phyloP scores from a whole-genome alignment of 1,140 invertebrate species.

The Pinna nobilis region DNA sequence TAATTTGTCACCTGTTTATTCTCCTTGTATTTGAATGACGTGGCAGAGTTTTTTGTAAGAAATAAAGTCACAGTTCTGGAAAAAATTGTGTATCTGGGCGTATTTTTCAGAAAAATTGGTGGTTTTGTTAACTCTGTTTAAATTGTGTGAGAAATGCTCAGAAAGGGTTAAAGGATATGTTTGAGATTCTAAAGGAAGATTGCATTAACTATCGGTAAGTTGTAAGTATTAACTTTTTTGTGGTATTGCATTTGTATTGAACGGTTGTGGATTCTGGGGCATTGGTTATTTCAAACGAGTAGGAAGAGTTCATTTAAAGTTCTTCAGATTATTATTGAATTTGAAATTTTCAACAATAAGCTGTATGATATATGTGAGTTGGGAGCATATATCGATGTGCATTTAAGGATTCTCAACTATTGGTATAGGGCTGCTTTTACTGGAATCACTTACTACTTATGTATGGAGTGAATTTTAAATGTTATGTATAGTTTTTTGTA shows the following conservation, averaged over 20 bases:
- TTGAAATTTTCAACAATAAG: background rate
- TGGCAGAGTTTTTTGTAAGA: too few relatives aligned
- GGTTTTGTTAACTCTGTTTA: background rate
- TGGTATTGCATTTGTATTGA: background rate
- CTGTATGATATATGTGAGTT: background rate
- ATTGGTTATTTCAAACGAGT: background rate
- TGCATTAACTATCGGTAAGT: background rate
- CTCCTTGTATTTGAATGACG: too few relatives aligned
- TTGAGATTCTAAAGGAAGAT: background rate
- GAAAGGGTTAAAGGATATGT: background rate
- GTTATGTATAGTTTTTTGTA: too few relatives aligned
- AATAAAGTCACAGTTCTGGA: background rate
- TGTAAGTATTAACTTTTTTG: background rate
- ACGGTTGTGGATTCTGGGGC: background rate
- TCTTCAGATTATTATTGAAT: conserved; percentile 15
- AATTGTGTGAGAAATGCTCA: background rate
- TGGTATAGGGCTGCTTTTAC: background rate
- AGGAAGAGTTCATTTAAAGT: background rate
- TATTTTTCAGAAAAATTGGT: too few relatives aligned
- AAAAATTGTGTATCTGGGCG: too few relatives aligned
- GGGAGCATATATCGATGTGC: background rate
- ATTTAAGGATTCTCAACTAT: background rate
- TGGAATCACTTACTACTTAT: background rate
- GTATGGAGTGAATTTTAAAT: too few relatives aligned
- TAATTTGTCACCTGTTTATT: too few relatives aligned